Conservation (phyloP, 2,888 invertebrate genomes). For the Colostygia pectinataria region DNA sequence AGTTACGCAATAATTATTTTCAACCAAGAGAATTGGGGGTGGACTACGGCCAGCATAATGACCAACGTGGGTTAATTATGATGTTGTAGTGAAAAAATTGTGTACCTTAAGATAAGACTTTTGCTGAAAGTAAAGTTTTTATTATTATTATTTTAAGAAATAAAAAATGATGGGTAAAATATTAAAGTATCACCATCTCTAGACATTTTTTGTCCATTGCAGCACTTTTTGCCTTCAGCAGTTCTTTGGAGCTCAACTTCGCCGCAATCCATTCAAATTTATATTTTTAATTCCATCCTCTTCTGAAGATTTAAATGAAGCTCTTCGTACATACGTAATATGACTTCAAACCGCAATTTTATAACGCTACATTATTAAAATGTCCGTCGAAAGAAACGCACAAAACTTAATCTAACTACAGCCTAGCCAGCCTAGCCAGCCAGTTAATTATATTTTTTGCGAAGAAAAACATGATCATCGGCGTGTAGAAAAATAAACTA, state of each 20-base stretch:
- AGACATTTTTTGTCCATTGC: slow-evolving; percentile 7
- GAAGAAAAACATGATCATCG: slow-evolving; percentile 40
- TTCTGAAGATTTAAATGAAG: slow-evolving; percentile 57
- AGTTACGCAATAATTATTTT: too few relatives aligned
- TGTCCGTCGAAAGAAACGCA: slow-evolving; percentile 10
- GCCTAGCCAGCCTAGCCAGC: too few relatives aligned
- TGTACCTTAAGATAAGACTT: too few relatives aligned
- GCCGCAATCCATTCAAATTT: slow-evolving; percentile 41
- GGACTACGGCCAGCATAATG: too few relatives aligned
- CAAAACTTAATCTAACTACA: slow-evolving; percentile 30
- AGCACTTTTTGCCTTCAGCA: slow-evolving; percentile 1
- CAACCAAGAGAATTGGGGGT: too few relatives aligned
- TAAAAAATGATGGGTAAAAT: too few relatives aligned
- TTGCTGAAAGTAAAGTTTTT: too few relatives aligned
- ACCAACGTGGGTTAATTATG: too few relatives aligned
- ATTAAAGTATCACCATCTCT: background rate
- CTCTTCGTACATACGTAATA: slow-evolving; percentile 53
- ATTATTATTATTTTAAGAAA: background rate
- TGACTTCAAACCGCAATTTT: slow-evolving; percentile 48
- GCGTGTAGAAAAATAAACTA: background rate
- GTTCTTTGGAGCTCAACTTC: slow-evolving; percentile 39
- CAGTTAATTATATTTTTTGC: slow-evolving; percentile 36
- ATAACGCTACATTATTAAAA: slow-evolving; percentile 40
- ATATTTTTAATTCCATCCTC: slow-evolving; percentile 66
- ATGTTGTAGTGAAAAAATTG: too few relatives aligned